Percentiles rank a stretch among this genome's conserved stretches.
Conservation (phyloP, 23 tunicate genomes). For the Ascidia mentula region DNA sequence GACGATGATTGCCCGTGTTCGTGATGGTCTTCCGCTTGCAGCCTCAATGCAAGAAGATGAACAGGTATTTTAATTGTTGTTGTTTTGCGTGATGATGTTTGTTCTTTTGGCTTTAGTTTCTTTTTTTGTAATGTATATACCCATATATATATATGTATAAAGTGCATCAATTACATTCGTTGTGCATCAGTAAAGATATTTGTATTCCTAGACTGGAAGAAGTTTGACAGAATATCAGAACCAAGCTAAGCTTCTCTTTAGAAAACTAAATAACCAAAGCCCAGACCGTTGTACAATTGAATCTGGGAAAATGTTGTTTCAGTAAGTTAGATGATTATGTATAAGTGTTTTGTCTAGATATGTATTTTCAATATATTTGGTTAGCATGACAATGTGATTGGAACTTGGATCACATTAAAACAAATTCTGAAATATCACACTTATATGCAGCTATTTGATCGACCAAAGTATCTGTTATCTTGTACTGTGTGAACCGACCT, state of each 20-base stretch:
- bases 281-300: constrained; percentile 95
- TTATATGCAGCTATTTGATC: constrained; percentile 65
- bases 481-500: constrained; percentile 74
- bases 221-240: constrained; percentile 83
- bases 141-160: no score
- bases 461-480: constrained; percentile 85
- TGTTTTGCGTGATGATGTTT: no score
- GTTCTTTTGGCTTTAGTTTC: no score
- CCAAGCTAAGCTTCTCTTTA: constrained; percentile 88
- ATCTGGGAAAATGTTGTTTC: constrained; percentile 68
- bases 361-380: not conserved
- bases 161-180: no score
- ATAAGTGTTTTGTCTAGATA: not conserved
- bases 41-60: constrained; percentile 98
- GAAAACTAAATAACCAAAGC: constrained; percentile 90
- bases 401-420: not conserved
- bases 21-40: constrained; percentile 85
- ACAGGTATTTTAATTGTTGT: no score
- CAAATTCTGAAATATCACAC: not conserved
- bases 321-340: constrained; percentile 28
- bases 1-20: constrained; percentile 96
- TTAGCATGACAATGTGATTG: not conserved
- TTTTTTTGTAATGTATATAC: no score
- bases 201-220: constrained; percentile 53
- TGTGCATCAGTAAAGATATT: no score